These are phyloP conservation scores for Pheosia tremula DNA, from an alignment of 2,888 invertebrate species.

Conservation along the genomic window DNA sequence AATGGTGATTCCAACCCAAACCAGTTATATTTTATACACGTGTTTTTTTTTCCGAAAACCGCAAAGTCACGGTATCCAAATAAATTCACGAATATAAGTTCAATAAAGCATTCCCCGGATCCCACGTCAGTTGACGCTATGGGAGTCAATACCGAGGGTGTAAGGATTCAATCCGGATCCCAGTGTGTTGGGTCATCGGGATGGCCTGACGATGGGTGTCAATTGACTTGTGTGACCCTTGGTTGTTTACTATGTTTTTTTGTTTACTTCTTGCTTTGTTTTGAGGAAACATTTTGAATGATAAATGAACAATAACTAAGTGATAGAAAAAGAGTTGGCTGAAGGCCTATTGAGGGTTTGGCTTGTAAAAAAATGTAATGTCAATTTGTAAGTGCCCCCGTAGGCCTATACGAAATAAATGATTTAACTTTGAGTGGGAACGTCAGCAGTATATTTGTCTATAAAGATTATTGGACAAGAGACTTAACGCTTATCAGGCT, in stretches of 20 bases:
- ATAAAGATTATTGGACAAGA: too few relatives aligned
- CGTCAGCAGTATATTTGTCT: too few relatives aligned
- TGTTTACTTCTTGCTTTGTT: not conserved
- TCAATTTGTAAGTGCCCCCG: too few relatives aligned
- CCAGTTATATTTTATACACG: too few relatives aligned
- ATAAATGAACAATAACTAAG: too few relatives aligned
- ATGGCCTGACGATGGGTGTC: conserved; percentile 19
- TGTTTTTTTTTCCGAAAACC: not conserved
- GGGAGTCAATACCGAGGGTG: conserved; percentile 27
- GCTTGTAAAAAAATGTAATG: too few relatives aligned
- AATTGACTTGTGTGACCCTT: conserved; percentile 29
- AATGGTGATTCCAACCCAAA: too few relatives aligned
- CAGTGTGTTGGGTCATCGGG: conserved; percentile 20
- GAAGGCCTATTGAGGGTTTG: too few relatives aligned
- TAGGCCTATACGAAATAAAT: too few relatives aligned
- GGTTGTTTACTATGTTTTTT: not conserved
- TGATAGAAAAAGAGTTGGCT: too few relatives aligned
- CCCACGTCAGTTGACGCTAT: conserved; percentile 24
- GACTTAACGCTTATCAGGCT: too few relatives aligned
- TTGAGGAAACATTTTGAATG: not conserved
- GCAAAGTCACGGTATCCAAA: conserved; percentile 9
- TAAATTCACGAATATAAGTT: conserved; percentile 17
- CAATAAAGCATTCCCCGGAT: conserved; percentile 25
- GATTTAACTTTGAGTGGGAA: too few relatives aligned
- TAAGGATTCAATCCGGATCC: conserved; percentile 28